A percentile compares a stretch with the other conserved stretches of the same genome.
phyloP scores from a whole-genome alignment of 2,888 invertebrate genomes.

The Antheraea assamensis region DNA sequence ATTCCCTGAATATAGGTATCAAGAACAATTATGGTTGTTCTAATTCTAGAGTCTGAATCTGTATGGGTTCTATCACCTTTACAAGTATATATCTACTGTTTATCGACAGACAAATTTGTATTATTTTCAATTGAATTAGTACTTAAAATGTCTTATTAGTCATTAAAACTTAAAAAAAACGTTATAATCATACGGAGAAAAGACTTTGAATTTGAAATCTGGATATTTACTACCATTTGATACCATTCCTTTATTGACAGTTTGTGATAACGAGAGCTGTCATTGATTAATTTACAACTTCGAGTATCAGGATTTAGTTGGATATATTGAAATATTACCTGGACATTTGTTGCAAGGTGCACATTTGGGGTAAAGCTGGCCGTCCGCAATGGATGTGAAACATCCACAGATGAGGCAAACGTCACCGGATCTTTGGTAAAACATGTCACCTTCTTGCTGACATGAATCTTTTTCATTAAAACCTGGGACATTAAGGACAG shows the following conservation, averaged over 20 bases:
- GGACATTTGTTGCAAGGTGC: conserved; percentile 49
- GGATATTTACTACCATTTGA: no score
- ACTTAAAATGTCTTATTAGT: no score
- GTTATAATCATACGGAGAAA: no score
- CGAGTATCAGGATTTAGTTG: background rate
- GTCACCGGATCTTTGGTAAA: conserved; percentile 38
- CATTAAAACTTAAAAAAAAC: no score
- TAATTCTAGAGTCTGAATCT: background rate
- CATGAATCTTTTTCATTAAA: conserved; percentile 41
- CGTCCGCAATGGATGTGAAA: conserved; percentile 38
- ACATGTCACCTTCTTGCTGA: conserved; percentile 55
- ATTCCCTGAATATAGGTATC: background rate
- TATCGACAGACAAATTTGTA: no score
- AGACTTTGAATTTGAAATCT: no score
- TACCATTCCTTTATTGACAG: no score
- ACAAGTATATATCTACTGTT: no score
- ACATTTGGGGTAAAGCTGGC: conserved; percentile 49
- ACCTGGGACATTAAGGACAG: background rate
- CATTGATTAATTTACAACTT: background rate
- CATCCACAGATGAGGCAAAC: conserved; percentile 64
- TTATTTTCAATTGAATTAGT: no score
- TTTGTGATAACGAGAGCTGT: no score
- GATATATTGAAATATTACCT: background rate
- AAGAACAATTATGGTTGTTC: background rate
- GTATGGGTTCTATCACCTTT: no score